These are phyloP conservation scores for Hyposoter dolosus DNA, from an alignment of 2,888 invertebrate genomes.

Conservation along the genomic window DNA sequence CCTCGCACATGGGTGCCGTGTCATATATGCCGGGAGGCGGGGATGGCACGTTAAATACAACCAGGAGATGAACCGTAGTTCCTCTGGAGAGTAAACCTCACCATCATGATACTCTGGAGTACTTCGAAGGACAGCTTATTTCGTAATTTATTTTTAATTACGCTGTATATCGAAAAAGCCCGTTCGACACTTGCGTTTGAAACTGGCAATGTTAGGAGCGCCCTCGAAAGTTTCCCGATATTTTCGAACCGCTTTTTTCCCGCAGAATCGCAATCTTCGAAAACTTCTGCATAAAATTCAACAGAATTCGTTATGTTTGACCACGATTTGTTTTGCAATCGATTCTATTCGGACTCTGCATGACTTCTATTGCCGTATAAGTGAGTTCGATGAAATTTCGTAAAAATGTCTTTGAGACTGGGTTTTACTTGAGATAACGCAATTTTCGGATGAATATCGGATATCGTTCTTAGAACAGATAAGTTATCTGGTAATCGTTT, in stretches of 20 bases:
- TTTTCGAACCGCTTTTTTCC: slow-evolving; percentile 66
- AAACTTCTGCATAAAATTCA: slow-evolving; percentile 61
- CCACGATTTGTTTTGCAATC: slow-evolving; percentile 63
- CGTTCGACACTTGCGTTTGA: slow-evolving; percentile 71
- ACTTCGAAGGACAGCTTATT: slow-evolving; percentile 49
- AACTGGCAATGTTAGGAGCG: slow-evolving; percentile 62
- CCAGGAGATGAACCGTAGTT: slow-evolving; percentile 36
- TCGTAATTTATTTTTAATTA: slow-evolving; percentile 63
- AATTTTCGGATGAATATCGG: slow-evolving; percentile 65
- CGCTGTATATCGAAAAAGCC: slow-evolving; percentile 64
- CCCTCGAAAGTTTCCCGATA: slow-evolving; percentile 62
- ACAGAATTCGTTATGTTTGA: slow-evolving; percentile 53
- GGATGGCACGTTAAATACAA: no score
- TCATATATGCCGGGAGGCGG: no score
- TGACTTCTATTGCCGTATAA: slow-evolving; percentile 66
- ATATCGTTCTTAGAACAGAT: slow-evolving; percentile 66
- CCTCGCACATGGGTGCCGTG: no score
- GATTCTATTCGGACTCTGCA: slow-evolving; percentile 67
- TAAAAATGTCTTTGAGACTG: slow-evolving; percentile 60
- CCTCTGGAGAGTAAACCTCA: slow-evolving; percentile 28
- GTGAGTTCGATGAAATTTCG: slow-evolving; percentile 58
- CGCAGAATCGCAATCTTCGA: slow-evolving; percentile 49
- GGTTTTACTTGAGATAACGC: slow-evolving; percentile 70
- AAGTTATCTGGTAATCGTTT: slow-evolving; percentile 73
- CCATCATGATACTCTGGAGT: slow-evolving; percentile 49